A percentile compares a stretch with the other conserved stretches of the same genome.
Conservation (phyloP, 53 echinoderm and acorn worm genomes). For the Patiria pectinifera region DNA sequence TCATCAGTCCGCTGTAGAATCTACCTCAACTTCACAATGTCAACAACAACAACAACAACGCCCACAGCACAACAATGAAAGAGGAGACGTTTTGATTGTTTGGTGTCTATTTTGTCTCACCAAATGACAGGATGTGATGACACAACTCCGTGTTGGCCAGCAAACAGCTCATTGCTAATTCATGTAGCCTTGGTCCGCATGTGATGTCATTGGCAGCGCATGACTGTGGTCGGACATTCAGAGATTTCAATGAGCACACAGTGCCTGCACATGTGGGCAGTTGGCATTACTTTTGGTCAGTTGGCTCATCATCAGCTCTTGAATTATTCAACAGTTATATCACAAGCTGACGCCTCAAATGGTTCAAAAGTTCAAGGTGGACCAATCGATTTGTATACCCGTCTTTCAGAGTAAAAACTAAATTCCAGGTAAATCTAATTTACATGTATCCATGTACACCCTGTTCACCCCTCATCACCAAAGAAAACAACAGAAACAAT, state of each 20-base stretch:
- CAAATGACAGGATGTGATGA: constrained; percentile 54
- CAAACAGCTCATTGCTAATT: constrained; percentile 52
- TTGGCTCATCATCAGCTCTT: background rate
- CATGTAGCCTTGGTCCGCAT: constrained; percentile 38
- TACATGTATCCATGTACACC: background rate
- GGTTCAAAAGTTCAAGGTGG: constrained; percentile 58
- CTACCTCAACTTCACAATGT: background rate
- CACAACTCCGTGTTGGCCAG: constrained; percentile 50
- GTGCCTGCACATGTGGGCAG: background rate
- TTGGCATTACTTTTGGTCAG: background rate
- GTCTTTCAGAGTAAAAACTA: background rate
- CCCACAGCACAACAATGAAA: background rate
- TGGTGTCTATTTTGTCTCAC: background rate
- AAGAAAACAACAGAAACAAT: background rate
- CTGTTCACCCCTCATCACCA: too few relatives aligned
- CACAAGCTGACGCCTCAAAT: background rate
- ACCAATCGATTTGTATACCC: background rate
- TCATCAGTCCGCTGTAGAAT: background rate
- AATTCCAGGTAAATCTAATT: background rate
- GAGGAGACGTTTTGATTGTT: background rate
- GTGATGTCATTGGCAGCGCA: constrained; percentile 39
- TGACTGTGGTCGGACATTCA: background rate
- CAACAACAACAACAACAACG: background rate
- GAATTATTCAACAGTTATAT: constrained; percentile 61
- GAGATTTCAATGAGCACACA: background rate